A percentile compares a stretch with the other conserved stretches of the same genome.
Conservation (phyloP, 2,888 invertebrate genomes). For the Lingula anatina region DNA sequence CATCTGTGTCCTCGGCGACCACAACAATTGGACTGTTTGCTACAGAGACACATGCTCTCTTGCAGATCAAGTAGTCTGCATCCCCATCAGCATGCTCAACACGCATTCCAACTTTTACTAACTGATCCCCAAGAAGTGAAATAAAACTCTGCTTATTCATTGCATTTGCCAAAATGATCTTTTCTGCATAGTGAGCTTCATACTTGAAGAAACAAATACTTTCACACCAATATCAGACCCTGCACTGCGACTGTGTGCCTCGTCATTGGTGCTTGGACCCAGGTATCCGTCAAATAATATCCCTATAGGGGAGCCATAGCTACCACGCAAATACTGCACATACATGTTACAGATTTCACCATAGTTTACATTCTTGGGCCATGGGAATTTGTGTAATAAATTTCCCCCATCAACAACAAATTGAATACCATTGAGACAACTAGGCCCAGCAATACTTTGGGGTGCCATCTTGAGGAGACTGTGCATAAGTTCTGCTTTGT, state of each 20-base stretch:
- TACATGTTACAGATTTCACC: no score
- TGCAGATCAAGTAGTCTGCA: background rate
- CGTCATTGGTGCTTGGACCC: no score
- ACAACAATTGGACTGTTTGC: no score
- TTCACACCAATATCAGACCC: background rate
- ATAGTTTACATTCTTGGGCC: background rate
- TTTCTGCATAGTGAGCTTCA: background rate
- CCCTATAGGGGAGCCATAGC: background rate
- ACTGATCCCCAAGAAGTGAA: background rate
- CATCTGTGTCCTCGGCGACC: no score
- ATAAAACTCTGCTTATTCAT: background rate
- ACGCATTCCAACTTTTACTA: background rate
- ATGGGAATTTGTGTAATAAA: background rate
- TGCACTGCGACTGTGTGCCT: background rate
- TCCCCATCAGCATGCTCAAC: background rate
- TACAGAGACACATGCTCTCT: background rate
- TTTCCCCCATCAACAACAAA: slow-evolving; percentile 1
- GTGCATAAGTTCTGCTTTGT: background rate
- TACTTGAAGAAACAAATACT: background rate
- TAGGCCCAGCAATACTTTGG: background rate
- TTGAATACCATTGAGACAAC: background rate
- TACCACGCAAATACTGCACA: no score
- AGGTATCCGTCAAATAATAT: background rate
- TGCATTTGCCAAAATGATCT: background rate
- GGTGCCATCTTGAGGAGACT: background rate